A percentile compares a stretch with the other conserved stretches of the same genome.
phyloP scores from a whole-genome alignment of 2,113 vertebrate genomes.

The Chloroceryle aenea region DNA sequence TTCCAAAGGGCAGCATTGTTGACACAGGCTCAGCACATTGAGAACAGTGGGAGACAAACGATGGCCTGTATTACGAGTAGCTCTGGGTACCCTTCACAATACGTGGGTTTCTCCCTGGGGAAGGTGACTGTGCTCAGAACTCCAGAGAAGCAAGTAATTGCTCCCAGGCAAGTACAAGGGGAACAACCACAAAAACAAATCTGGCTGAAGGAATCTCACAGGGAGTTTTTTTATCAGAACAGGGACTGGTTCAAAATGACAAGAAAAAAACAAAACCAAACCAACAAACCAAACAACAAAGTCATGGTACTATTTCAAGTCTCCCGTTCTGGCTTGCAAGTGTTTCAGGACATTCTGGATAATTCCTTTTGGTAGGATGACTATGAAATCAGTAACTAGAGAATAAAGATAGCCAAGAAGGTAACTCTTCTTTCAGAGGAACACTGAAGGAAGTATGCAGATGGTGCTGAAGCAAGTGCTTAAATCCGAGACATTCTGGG shows the following conservation, averaged over 20 bases:
- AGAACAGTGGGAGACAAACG: background rate
- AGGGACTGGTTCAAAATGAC: background rate
- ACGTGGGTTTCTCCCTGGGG: background rate
- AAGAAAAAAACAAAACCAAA: background rate
- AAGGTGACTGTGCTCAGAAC: background rate
- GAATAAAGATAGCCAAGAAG: background rate
- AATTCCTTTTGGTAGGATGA: background rate
- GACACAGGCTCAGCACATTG: background rate
- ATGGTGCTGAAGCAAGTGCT: background rate
- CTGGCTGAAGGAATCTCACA: background rate
- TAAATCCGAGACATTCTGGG: background rate
- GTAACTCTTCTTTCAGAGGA: background rate
- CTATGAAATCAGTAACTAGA: background rate
- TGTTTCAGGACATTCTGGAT: background rate
- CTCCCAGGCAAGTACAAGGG: background rate
- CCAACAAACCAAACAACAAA: background rate
- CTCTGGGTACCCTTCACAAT: background rate
- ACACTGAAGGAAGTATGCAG: background rate
- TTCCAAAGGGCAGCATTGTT: background rate
- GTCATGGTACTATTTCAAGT: background rate
- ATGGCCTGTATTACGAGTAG: background rate
- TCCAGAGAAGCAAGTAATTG: background rate
- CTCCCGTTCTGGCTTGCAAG: background rate
- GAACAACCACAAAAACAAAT: background rate
- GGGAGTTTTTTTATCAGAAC: background rate